These are phyloP conservation scores for Rutilus rutilus DNA, from an alignment of 2,113 vertebrate genomes.

Conservation along the genomic window DNA sequence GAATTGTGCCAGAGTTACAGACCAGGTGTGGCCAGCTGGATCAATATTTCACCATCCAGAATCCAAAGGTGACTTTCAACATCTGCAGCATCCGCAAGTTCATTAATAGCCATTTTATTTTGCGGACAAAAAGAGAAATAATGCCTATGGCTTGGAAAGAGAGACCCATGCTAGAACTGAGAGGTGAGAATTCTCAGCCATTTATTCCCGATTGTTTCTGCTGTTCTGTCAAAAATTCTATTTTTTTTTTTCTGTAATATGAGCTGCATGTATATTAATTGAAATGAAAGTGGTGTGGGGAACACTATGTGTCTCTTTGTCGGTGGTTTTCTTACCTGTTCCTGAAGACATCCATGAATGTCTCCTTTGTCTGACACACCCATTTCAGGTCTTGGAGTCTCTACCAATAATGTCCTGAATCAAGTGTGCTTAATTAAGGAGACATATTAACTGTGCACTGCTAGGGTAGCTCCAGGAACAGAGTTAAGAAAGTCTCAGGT, in stretches of 20 bases:
- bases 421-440: background rate
- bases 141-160: conserved; percentile 73
- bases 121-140: conserved; percentile 73
- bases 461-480: background rate
- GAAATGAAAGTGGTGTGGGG: background rate
- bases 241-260: background rate
- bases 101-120: conserved; percentile 80
- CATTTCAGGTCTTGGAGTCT: background rate
- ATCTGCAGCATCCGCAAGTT: conserved; percentile 76
- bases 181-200: conserved; percentile 63
- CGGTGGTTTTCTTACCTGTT: too few species aligned
- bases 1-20: conserved; percentile 75
- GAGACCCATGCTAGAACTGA: conserved; percentile 75
- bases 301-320: background rate
- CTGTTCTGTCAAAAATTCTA: background rate
- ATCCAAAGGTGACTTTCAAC: conserved; percentile 75
- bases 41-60: conserved; percentile 74
- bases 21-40: conserved; percentile 72
- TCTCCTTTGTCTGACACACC: too few species aligned
- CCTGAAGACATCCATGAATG: too few species aligned
- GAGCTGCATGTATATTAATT: background rate
- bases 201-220: background rate
- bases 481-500: background rate
- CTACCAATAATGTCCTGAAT: background rate
- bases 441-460: background rate